Percentiles rank a stretch among this genome's conserved stretches.
Evolutionary conservation across 2,888 invertebrate species (phyloP).

Genomic region (Pilophorus perplexus): DNA sequence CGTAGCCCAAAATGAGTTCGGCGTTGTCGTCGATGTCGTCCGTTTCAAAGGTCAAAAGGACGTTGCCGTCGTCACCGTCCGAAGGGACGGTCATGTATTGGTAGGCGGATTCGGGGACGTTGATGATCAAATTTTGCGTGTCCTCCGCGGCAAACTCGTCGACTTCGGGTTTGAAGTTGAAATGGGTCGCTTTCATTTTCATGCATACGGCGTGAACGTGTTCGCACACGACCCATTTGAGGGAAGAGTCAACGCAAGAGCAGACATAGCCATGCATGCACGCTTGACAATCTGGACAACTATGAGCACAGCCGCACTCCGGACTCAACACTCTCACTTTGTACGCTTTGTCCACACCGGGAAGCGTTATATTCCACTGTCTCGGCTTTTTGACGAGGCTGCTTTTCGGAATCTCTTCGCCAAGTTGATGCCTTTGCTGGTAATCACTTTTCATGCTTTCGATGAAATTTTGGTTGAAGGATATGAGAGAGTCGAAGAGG

Average conservation of each 20-base stretch:
- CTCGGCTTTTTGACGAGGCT: constrained; percentile 17
- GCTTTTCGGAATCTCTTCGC: constrained; percentile 16
- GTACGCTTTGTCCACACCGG: constrained; percentile 13
- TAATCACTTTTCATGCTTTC: constrained; percentile 9
- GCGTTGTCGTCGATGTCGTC: constrained; percentile 28
- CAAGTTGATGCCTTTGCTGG: constrained; percentile 8
- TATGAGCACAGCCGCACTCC: constrained; percentile 19
- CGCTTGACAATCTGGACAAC: constrained; percentile 27
- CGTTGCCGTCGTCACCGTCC: constrained; percentile 28
- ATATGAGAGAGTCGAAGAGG: constrained; percentile 12
- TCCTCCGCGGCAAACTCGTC: not conserved
- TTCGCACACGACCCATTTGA: constrained; percentile 37
- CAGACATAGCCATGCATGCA: constrained; percentile 38
- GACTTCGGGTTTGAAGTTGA: not conserved
- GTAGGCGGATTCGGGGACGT: constrained; percentile 31
- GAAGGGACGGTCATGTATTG: constrained; percentile 35
- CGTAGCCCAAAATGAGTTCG: constrained; percentile 32
- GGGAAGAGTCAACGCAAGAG: constrained; percentile 38
- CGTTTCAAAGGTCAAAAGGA: constrained; percentile 27
- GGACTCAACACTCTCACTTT: constrained; percentile 28
- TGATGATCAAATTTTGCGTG: constrained; percentile 28
- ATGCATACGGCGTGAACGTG: constrained; percentile 38
- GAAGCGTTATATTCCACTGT: constrained; percentile 25
- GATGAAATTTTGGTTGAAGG: constrained; percentile 11
- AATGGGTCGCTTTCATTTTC: not conserved